These are phyloP conservation scores for Doryteuthis pealeii DNA, from an alignment of 1,140 invertebrate genomes.

Conservation along the genomic window DNA sequence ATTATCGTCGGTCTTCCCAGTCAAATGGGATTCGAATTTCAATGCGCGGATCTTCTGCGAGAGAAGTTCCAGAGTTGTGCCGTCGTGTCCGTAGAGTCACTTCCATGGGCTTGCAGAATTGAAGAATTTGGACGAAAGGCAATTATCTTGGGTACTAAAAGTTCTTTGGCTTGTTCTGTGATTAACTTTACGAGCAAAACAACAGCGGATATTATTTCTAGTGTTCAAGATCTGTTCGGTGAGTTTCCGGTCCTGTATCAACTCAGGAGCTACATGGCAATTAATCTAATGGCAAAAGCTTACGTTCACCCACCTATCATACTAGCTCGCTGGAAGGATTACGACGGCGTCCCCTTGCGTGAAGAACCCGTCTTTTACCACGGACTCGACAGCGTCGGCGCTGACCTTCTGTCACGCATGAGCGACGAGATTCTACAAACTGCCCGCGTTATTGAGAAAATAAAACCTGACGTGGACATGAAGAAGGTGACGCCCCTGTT, in stretches of 20 bases:
- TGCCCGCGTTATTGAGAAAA: conserved; percentile 26
- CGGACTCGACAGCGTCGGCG: conserved; percentile 33
- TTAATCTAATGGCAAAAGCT: conserved; percentile 33
- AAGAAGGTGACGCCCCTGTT: conserved; percentile 38
- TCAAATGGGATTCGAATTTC: conserved; percentile 44
- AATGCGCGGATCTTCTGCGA: conserved; percentile 18
- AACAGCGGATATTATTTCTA: conserved; percentile 16
- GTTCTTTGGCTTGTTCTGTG: conserved; percentile 26
- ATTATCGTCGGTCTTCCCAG: conserved; percentile 44
- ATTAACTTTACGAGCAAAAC: conserved; percentile 25
- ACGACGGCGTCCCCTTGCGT: conserved; percentile 28
- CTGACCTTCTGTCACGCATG: conserved; percentile 26
- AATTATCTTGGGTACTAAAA: conserved; percentile 32
- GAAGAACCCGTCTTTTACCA: conserved; percentile 35
- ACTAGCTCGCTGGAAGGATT: conserved; percentile 35
- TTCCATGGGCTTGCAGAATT: conserved; percentile 43
- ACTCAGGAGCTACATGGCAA: conserved; percentile 32
- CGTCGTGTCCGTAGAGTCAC: conserved; percentile 30
- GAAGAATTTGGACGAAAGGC: conserved; percentile 32
- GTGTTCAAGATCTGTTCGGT: conserved; percentile 33
- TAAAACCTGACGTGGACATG: conserved; percentile 28
- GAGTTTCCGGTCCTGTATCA: conserved; percentile 25
- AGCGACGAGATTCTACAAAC: conserved; percentile 34
- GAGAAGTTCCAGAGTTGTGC: conserved; percentile 11
- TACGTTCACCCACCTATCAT: conserved; percentile 37